Percentiles rank a stretch among this genome's conserved stretches.
Conservation (phyloP, 2,888 invertebrate genomes). For the Pteria penguin region DNA sequence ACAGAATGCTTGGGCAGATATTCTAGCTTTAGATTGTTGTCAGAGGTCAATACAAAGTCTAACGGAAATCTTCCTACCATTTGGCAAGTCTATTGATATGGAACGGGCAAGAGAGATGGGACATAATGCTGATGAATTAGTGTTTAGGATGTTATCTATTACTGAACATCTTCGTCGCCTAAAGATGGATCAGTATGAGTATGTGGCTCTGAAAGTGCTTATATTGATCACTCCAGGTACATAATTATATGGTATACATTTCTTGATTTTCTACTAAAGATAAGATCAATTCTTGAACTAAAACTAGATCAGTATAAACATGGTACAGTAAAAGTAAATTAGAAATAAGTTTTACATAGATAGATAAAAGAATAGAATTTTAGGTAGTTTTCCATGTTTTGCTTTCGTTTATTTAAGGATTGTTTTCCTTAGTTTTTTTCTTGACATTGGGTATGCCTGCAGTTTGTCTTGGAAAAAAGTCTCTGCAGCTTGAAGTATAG, state of each 20-base stretch:
- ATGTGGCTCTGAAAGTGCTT: constrained; percentile 97
- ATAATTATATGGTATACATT: too few relatives aligned
- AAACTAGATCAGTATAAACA: too few relatives aligned
- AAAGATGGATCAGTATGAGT: constrained; percentile 96
- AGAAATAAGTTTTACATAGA: too few relatives aligned
- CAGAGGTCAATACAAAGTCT: constrained; percentile 95
- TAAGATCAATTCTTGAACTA: neutral
- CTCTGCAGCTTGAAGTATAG: too few relatives aligned
- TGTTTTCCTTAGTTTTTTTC: too few relatives aligned
- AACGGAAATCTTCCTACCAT: constrained; percentile 78
- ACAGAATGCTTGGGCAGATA: constrained; percentile 96
- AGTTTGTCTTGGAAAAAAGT: too few relatives aligned
- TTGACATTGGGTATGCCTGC: too few relatives aligned
- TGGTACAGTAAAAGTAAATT: too few relatives aligned
- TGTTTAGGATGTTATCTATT: constrained; percentile 96
- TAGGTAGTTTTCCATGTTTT: too few relatives aligned
- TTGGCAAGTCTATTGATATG: constrained; percentile 81
- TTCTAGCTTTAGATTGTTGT: constrained; percentile 77
- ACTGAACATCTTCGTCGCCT: constrained; percentile 94
- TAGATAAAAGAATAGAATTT: too few relatives aligned
- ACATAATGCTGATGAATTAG: constrained; percentile 89
- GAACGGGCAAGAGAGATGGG: constrained; percentile 82
- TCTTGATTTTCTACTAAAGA: neutral
- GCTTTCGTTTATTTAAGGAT: too few relatives aligned
- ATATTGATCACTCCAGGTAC: constrained; percentile 94